These are phyloP conservation scores for Engraulis encrasicolus DNA, from an alignment of 2,113 vertebrate species.

Conservation along the genomic window DNA sequence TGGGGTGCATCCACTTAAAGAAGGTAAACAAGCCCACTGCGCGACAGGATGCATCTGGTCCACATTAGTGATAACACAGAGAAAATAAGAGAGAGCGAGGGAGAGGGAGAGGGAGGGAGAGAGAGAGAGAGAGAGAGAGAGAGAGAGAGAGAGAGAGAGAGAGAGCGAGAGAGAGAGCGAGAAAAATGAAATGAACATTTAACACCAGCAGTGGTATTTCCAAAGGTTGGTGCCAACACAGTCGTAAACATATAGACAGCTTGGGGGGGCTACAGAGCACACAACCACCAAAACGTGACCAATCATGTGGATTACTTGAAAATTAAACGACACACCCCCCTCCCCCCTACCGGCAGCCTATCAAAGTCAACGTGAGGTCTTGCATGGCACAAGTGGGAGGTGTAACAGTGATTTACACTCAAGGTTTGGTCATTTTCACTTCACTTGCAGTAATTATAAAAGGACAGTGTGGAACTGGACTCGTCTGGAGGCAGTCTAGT, in stretches of 20 bases:
- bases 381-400: not conserved
- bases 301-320: not conserved
- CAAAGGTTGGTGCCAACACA: conserved; percentile 45
- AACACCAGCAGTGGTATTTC: conserved; percentile 49
- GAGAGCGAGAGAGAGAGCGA: conserved; percentile 19
- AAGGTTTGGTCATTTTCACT: not conserved
- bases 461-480: not conserved
- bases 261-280: conserved; percentile 1
- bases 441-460: not conserved
- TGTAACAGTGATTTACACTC: not conserved
- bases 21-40: conserved; percentile 2
- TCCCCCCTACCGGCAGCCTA: not conserved
- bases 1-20: not conserved
- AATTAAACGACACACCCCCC: not conserved
- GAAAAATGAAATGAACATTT: conserved; percentile 47
- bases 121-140: conserved; percentile 33
- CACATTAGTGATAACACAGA: conserved; percentile 48
- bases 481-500: not conserved
- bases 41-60: conserved; percentile 54
- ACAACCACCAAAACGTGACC: not conserved
- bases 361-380: not conserved
- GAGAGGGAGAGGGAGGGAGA: no score
- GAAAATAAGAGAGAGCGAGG: no score
- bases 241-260: conserved; percentile 41
- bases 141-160: not conserved